phyloP scores from a whole-genome alignment of 2,113 vertebrate genomes.

The Pterocles burchelli region DNA sequence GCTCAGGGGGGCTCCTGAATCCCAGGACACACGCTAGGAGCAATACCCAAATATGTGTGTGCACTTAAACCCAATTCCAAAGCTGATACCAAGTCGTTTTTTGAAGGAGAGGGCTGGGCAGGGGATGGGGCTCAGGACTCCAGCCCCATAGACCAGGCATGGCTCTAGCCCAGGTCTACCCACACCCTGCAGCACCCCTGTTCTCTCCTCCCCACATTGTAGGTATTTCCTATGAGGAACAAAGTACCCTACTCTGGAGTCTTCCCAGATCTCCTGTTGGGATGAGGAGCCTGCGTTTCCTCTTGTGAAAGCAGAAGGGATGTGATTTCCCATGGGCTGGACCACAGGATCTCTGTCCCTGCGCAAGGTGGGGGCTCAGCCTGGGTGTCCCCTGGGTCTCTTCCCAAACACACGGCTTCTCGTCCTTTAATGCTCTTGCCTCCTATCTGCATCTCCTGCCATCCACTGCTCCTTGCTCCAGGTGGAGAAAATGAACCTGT shows the following conservation, averaged over 20 bases:
- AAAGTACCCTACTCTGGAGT: neutral
- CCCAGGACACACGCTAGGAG: neutral
- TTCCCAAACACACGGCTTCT: neutral
- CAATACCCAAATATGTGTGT: rapidly evolving
- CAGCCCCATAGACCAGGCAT: rapidly evolving
- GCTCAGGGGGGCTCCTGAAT: neutral
- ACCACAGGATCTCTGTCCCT: neutral
- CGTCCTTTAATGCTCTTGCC: neutral
- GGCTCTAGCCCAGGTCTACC: neutral
- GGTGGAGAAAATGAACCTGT: neutral
- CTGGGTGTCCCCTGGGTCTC: neutral
- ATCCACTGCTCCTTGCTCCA: neutral
- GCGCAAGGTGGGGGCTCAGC: neutral
- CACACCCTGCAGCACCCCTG: neutral
- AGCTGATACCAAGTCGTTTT: neutral
- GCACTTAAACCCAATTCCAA: neutral
- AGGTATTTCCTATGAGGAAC: neutral
- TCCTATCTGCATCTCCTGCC: neutral
- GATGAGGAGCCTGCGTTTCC: neutral
- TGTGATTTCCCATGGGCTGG: neutral
- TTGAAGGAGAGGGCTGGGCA: neutral
- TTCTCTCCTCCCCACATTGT: neutral
- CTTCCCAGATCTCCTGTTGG: neutral
- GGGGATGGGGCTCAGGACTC: neutral
- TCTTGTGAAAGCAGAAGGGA: neutral